Base-by-base conservation (phyloP, 2,113 vertebrate species). In the Peromyscus californicus region DNA sequence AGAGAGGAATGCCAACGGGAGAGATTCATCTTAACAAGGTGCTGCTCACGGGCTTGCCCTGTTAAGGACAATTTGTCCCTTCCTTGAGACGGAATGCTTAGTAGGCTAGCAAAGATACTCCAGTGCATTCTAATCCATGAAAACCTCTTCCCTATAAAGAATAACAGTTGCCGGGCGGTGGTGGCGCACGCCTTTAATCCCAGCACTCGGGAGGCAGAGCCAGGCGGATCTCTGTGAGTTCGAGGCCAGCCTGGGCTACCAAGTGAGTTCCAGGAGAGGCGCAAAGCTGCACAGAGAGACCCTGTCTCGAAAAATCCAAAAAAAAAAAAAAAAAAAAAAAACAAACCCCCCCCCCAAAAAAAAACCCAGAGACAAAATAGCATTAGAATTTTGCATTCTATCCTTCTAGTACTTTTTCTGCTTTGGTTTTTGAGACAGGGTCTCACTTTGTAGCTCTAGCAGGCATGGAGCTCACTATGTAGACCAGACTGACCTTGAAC, bases 11-110 rank as follows among this genome's bases (percentile, higher is more conserved):
- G 39, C 51, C 97, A 79, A 29, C 31, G 65, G 84, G 21, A 70
- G 12, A 80, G 59, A 42, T 33, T 92, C 45, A 90, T 70, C 89
- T 96, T 59, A 88, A 90, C 74, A 90, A 89, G 36, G 19, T 65
- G 19, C 31, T 82, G 51, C 22, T 89, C 59, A 61, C 15, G 39
- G 39, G 5, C 33, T 95, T 88, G 48, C 9, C 48, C 57, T 80
- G 5, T 5, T 33, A 87, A 76, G 33, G 61, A 84, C 48, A 76
- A 48, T 59, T 70, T 75, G 48, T 39, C 29, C 72, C 84, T 89
- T 89, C 51, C 17, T 83, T 48, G 45, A 83, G 70, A 63, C 3
- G 26, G 26, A 80, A 90, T 24, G 67, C 48, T 93, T 26, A n/a
- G 2, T 33, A 75, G n/a, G 75, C 75, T 65, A 76, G 36, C 36